Base-by-base conservation (phyloP, 2,113 vertebrate genomes). In the Pteropus alecto region DNA sequence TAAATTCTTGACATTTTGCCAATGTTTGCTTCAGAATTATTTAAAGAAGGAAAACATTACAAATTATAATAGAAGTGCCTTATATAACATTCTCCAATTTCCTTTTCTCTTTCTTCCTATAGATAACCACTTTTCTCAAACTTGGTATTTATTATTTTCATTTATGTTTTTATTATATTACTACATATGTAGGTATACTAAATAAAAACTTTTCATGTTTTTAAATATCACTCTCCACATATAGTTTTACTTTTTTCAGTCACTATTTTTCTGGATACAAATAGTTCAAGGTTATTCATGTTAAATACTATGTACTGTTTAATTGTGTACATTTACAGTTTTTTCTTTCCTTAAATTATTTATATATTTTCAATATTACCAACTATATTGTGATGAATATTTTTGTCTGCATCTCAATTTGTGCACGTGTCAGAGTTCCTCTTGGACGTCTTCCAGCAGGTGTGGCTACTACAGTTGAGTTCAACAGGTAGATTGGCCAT, bases 31-130 rank as follows among this genome's bases (percentile, higher is more conserved):
- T 87, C 43, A 56, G 54, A 77, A 76, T 94, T 79, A 70, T 91
- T 93, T 88, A 61, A 71, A 61, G 43, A 83, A 82, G 35, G 28
- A 73, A 96, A 96, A 84, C 35, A 61, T 87, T 73, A 48, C 11
- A 79, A 18, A 68, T 78, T 78, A 43, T 21, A 89, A 13, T 83
- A 5, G 56, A 77, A 86, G 19, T 15, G 87, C 30, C 58, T 81
- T 78, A 16, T 28, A 58, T 22, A 51, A 61, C 51, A 14, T 68
- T 87, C 28, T 67, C 33, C 24, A 86, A 65, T 56, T 11, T n/a
- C 14, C n/a, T 13, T 24, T 81, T 48, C 1, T 35, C 12, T 51
- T 79, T 77, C 43, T 61, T 67, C 58, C 38, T 16, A 83, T 26
- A 93, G 19, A 28, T 14, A 35, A 90, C 61, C 1, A 4, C 22